A percentile compares a stretch with the other conserved stretches of the same genome.
These are phyloP conservation scores for Drosophila kikkawai DNA, from an alignment of 1,140 invertebrate species.

Conservation along the genomic window DNA sequence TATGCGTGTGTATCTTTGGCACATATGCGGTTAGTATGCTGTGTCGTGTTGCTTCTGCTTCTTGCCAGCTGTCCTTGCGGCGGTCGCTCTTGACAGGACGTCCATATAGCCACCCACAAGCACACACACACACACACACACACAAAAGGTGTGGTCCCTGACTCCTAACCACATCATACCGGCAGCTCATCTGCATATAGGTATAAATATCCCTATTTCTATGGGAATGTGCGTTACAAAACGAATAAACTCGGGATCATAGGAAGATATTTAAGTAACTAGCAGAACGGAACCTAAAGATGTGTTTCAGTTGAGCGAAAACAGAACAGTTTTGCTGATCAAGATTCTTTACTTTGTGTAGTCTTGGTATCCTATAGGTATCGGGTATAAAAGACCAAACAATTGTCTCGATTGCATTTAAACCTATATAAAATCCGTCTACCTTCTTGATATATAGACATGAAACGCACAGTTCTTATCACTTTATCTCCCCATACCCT, in stretches of 20 bases:
- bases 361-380: no score
- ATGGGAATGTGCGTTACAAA: constrained; percentile 1
- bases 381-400: no score
- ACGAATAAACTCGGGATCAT: neutral
- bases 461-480: constrained; percentile 22
- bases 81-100: constrained; percentile 19
- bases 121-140: neutral
- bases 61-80: constrained; percentile 8
- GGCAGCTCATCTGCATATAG: neutral
- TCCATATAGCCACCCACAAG: neutral
- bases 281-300: neutral
- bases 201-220: neutral
- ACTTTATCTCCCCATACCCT: neutral
- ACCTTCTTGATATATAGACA: neutral
- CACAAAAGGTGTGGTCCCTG: constrained; percentile 28
- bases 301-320: neutral
- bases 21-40: constrained; percentile 24
- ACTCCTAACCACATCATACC: constrained; percentile 35
- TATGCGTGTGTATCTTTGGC: constrained; percentile 26
- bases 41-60: constrained; percentile 13
- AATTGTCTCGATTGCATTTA: neutral
- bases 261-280: neutral
- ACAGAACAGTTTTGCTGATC: no score
- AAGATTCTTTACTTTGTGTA: no score
- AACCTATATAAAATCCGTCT: neutral